phyloP scores from a whole-genome alignment of 2,113 vertebrate species.

The Recurvirostra avosetta region DNA sequence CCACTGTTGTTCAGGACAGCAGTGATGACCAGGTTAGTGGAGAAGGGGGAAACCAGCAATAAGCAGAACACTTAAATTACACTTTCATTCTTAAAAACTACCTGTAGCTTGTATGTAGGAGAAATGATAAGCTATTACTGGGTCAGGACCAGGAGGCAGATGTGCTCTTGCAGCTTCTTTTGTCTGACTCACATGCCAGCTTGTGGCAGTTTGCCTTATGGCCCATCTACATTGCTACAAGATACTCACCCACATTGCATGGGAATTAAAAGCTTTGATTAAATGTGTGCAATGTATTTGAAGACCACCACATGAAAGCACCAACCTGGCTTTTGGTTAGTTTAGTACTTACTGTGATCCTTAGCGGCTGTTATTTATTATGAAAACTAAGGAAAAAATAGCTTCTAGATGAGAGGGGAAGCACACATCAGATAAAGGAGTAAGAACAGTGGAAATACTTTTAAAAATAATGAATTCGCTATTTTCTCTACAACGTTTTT shows the following conservation, averaged over 20 bases:
- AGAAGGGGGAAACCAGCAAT: not conserved
- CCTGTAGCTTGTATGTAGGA: not conserved
- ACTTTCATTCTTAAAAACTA: not conserved
- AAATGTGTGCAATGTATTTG: not conserved
- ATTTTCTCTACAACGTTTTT: not conserved
- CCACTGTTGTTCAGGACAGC: conserved; percentile 33
- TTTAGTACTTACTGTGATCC: not conserved
- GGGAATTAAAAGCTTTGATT: not conserved
- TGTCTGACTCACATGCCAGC: not conserved
- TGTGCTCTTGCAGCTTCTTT: not conserved
- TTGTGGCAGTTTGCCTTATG: not conserved
- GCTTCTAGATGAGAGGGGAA: not conserved
- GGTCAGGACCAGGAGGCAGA: not conserved
- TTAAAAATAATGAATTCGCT: not conserved
- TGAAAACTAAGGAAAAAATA: not conserved
- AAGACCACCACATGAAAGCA: not conserved
- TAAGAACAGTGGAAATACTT: not conserved
- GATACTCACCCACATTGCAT: not conserved
- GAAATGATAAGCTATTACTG: not conserved
- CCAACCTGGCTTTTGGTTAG: not conserved
- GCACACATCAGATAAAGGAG: not conserved
- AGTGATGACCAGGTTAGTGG: not conserved
- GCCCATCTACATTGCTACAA: not conserved
- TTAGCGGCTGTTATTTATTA: not conserved
- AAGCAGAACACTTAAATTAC: not conserved